Conservation (phyloP, 1,140 invertebrate genomes). For the Drosophila gunungcola region DNA sequence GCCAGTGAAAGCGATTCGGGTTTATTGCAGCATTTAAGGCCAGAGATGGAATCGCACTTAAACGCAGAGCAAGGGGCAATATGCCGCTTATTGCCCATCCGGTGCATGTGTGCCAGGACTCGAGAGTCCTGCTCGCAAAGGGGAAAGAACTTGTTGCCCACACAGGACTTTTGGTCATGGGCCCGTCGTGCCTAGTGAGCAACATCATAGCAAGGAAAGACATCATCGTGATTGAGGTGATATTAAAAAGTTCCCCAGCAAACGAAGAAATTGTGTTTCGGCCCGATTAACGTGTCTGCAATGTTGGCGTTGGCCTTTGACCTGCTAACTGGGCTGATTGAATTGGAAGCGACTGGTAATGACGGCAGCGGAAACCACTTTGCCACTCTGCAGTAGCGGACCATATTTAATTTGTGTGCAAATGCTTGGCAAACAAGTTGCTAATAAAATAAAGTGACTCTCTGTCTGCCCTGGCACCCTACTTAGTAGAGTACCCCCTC, state of each 20-base stretch:
- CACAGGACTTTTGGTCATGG: background rate
- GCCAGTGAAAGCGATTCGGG: conserved; percentile 52
- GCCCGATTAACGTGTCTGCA: conserved; percentile 57
- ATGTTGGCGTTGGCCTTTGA: conserved; percentile 33
- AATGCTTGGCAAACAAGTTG: conserved; percentile 70
- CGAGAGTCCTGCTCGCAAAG: background rate
- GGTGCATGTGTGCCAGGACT: conserved; percentile 32
- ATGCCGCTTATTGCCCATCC: conserved; percentile 54
- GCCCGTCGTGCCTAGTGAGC: background rate
- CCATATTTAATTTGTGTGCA: conserved; percentile 69
- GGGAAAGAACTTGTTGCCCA: conserved; percentile 26
- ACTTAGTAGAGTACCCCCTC: background rate
- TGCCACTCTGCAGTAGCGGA: conserved; percentile 27
- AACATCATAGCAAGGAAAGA: background rate
- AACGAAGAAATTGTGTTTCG: conserved; percentile 71
- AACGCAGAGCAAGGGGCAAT: conserved; percentile 45
- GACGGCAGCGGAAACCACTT: conserved; percentile 32
- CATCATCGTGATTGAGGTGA: conserved; percentile 18
- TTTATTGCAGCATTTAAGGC: conserved; percentile 68
- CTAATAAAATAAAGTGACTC: conserved; percentile 80
- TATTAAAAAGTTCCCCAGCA: conserved; percentile 57
- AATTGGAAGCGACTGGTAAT: conserved; percentile 50
- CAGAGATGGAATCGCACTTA: conserved; percentile 57
- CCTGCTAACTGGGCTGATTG: conserved; percentile 64
- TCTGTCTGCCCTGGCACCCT: background rate